Evolutionary conservation across 2,888 invertebrate species (phyloP).

Genomic region (Plebejus argus): DNA sequence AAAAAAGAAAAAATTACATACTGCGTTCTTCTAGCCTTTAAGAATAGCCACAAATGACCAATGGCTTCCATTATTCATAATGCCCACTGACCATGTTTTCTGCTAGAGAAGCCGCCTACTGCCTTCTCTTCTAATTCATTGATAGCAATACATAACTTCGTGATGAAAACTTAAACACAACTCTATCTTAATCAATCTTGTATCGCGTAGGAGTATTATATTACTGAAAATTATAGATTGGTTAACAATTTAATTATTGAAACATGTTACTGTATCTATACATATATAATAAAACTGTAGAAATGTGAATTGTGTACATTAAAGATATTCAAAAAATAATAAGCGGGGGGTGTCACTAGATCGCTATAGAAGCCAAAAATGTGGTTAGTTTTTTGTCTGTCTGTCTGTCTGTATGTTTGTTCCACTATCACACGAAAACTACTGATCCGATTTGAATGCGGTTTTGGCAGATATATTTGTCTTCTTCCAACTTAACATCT

Average conservation of each 20-base stretch:
- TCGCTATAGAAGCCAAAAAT: too few species aligned
- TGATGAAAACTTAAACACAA: neutral
- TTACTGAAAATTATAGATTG: neutral
- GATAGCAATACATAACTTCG: neutral
- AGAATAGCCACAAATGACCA: neutral
- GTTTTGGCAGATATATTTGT: too few species aligned
- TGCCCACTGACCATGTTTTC: constrained; percentile 1
- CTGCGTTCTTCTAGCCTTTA: neutral
- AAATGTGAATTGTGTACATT: too few species aligned
- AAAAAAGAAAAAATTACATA: neutral
- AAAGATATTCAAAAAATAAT: too few species aligned
- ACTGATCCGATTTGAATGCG: too few species aligned
- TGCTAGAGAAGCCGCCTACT: neutral
- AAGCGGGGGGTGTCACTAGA: too few species aligned
- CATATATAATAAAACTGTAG: too few species aligned
- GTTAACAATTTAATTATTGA: neutral
- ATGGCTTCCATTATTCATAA: constrained; percentile 2
- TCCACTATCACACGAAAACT: too few species aligned
- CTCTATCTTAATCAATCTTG: neutral
- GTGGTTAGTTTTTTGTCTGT: too few species aligned
- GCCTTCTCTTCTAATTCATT: neutral
- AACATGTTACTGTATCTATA: neutral
- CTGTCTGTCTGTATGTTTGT: too few species aligned
- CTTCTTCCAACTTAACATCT: too few species aligned
- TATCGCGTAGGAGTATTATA: neutral